Evolutionary conservation across 2,797 vertebrate genomes (phyloP).

Genomic region (Crocidura indochinensis): DNA sequence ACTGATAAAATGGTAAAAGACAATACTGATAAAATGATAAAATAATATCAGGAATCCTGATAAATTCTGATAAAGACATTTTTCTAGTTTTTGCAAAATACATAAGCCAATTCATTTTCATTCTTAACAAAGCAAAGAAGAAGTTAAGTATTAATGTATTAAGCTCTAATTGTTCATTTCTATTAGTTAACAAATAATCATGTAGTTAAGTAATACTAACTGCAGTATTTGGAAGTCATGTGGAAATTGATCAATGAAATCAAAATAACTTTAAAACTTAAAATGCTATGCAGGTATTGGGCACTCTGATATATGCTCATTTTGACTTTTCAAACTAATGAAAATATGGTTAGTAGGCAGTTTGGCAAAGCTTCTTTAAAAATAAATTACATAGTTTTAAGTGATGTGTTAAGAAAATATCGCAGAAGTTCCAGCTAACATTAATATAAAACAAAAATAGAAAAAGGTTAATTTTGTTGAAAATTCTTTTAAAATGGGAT

Average conservation of each 20-base stretch:
- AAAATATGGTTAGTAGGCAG: not conserved
- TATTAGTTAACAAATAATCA: not conserved
- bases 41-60: not conserved
- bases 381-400: constrained; percentile 51
- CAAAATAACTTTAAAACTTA: constrained; percentile 10
- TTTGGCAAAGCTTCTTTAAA: not conserved
- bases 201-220: constrained; percentile 41
- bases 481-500: constrained; percentile 9
- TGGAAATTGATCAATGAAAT: constrained; percentile 11
- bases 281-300: not conserved
- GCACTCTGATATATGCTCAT: not conserved
- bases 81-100: not conserved
- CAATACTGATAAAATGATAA: too few relatives aligned
- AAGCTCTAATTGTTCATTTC: not conserved
- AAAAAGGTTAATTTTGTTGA: not conserved
- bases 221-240: not conserved
- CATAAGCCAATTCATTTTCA: constrained; percentile 51
- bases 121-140: not conserved
- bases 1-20: not conserved
- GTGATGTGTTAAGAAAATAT: not conserved
- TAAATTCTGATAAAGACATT: not conserved
- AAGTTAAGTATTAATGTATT: not conserved
- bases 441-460: constrained; percentile 1
- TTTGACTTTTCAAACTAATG: constrained; percentile 32
- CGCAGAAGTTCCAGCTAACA: constrained; percentile 2